A percentile compares a stretch with the other conserved stretches of the same genome.
Evolutionary conservation across 2,797 vertebrate genomes (phyloP).

Genomic region (Pelobates cultripes): DNA sequence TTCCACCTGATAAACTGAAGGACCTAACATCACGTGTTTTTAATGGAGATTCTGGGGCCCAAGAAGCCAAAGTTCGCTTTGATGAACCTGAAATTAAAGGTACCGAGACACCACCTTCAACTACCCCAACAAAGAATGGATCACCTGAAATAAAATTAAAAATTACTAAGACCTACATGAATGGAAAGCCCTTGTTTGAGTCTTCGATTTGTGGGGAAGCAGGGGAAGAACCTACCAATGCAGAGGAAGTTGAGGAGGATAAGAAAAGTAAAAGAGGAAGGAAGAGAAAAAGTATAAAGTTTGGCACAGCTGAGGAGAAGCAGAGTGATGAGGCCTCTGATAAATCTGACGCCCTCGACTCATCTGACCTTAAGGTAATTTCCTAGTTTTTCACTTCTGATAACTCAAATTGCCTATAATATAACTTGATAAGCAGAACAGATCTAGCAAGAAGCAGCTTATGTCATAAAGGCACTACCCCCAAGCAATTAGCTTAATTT

Average conservation of each 20-base stretch:
- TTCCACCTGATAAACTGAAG: constrained; percentile 84
- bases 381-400: no score
- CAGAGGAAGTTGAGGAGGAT: constrained; percentile 62
- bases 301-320: constrained; percentile 74
- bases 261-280: constrained; percentile 72
- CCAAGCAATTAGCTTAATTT: no score
- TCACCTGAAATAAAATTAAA: constrained; percentile 88
- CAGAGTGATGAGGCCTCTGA: constrained; percentile 65
- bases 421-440: no score
- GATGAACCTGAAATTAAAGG: constrained; percentile 80
- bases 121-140: constrained; percentile 79
- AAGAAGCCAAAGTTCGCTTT: constrained; percentile 78
- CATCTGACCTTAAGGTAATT: constrained; percentile 70
- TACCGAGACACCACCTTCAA: constrained; percentile 76
- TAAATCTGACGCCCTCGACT: constrained; percentile 65
- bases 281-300: constrained; percentile 80
- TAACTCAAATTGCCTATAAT: no score
- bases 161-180: constrained; percentile 88
- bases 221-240: constrained; percentile 66
- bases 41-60: constrained; percentile 88
- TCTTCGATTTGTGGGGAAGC: constrained; percentile 82
- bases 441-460: no score
- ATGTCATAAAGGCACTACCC: no score
- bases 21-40: constrained; percentile 91
- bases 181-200: constrained; percentile 81